A percentile compares a stretch with the other conserved stretches of the same genome.
These are phyloP conservation scores for Himantopus leucocephalus DNA, from an alignment of 2,113 vertebrate genomes.

Conservation along the genomic window DNA sequence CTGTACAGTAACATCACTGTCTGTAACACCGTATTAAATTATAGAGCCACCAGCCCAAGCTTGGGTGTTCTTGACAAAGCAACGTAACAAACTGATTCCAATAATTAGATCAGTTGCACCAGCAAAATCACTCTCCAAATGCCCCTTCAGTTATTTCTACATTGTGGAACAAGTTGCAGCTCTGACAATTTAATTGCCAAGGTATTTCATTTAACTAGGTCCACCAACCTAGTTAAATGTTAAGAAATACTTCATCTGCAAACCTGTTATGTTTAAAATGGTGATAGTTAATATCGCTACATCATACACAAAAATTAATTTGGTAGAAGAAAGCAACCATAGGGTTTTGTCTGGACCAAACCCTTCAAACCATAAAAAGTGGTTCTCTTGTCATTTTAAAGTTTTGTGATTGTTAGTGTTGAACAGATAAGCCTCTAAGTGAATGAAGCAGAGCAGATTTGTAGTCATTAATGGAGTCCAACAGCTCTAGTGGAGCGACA, in stretches of 20 bases:
- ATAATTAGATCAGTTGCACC: background rate
- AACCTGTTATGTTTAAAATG: background rate
- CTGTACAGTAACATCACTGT: background rate
- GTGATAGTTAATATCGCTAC: background rate
- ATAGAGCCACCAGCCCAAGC: background rate
- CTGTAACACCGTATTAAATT: background rate
- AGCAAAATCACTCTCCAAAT: background rate
- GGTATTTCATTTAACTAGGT: background rate
- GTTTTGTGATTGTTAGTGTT: background rate
- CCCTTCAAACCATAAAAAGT: background rate
- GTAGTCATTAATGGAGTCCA: background rate
- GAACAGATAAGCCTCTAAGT: background rate
- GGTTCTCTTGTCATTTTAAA: background rate
- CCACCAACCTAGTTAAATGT: background rate
- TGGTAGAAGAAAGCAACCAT: background rate
- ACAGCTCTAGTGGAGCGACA: background rate
- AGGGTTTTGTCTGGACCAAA: background rate
- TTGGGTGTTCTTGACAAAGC: background rate
- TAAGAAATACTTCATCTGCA: background rate
- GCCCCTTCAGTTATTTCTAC: background rate
- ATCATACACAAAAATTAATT: too few species aligned
- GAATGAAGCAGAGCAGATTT: background rate
- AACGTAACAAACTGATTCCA: background rate
- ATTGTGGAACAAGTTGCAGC: background rate
- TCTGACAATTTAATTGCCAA: background rate